phyloP scores from a whole-genome alignment of 1,140 invertebrate species.

The Papilio glaucus region DNA sequence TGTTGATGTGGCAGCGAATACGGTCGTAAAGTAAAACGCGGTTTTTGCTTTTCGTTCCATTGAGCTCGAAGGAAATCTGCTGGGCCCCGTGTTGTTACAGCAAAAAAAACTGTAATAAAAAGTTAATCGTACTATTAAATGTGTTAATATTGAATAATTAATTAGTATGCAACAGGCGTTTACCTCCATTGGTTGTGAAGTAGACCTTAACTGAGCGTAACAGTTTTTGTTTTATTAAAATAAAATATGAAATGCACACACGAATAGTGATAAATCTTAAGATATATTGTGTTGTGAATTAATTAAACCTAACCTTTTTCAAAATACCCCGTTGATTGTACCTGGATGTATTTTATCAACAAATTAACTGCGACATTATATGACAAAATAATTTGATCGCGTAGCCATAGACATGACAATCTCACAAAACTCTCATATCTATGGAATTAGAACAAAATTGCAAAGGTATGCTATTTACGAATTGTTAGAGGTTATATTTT shows the following conservation, averaged over 20 bases:
- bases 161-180: conserved; percentile 1
- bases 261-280: too few species aligned
- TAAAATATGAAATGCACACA: neutral
- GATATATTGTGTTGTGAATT: neutral
- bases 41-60: conserved; percentile 63
- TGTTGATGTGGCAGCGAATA: conserved; percentile 58
- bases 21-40: conserved; percentile 69
- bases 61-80: conserved; percentile 51
- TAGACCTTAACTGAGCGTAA: neutral
- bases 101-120: neutral
- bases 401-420: too few species aligned
- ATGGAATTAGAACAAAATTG: too few species aligned
- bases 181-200: neutral
- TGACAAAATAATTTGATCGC: too few species aligned
- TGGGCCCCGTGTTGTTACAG: conserved; percentile 29
- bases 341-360: too few species aligned
- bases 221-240: neutral
- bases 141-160: conserved; percentile 4
- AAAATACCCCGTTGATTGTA: too few species aligned
- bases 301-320: neutral
- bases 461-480: too few species aligned
- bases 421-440: too few species aligned
- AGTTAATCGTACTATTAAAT: neutral
- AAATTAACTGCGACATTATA: too few species aligned
- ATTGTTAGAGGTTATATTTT: too few species aligned